Percentiles rank a stretch among this genome's conserved stretches.
These are phyloP conservation scores for Cebidichthys violaceus DNA, from an alignment of 2,113 vertebrate species.

Conservation along the genomic window DNA sequence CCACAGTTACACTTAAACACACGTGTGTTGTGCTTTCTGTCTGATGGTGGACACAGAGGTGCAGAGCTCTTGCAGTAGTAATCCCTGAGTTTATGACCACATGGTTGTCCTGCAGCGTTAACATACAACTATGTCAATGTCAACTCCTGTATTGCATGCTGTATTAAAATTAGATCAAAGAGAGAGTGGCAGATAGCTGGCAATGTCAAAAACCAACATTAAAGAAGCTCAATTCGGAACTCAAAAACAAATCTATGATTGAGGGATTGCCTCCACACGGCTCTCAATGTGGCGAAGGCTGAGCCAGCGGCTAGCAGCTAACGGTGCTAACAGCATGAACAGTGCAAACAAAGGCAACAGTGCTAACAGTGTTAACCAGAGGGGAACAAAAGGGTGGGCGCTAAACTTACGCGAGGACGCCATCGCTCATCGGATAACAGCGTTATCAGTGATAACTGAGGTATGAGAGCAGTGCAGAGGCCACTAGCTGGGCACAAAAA, in stretches of 20 bases:
- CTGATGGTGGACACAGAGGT: not conserved
- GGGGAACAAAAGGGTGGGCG: no score
- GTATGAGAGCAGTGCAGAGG: no score
- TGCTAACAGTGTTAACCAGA: no score
- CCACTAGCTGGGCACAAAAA: no score
- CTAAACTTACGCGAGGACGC: no score
- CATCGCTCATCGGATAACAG: no score
- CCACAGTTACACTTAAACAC: slow-evolving; percentile 9
- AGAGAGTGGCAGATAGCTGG: not conserved
- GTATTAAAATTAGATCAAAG: not conserved
- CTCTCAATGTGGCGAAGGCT: not conserved
- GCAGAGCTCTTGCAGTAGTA: not conserved
- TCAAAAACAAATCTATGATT: not conserved
- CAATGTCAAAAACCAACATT: no score
- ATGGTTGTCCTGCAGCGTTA: not conserved
- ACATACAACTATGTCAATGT: not conserved
- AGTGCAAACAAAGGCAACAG: not conserved
- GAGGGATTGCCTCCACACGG: not conserved
- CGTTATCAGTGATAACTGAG: no score
- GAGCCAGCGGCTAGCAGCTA: not conserved
- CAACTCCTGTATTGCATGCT: not conserved
- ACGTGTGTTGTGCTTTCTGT: not conserved
- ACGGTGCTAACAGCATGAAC: no score
- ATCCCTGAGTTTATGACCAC: slow-evolving; percentile 3
- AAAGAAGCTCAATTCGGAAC: not conserved